Evolutionary conservation across 2,113 vertebrate species (phyloP).

Genomic region (Ondatra zibethicus): DNA sequence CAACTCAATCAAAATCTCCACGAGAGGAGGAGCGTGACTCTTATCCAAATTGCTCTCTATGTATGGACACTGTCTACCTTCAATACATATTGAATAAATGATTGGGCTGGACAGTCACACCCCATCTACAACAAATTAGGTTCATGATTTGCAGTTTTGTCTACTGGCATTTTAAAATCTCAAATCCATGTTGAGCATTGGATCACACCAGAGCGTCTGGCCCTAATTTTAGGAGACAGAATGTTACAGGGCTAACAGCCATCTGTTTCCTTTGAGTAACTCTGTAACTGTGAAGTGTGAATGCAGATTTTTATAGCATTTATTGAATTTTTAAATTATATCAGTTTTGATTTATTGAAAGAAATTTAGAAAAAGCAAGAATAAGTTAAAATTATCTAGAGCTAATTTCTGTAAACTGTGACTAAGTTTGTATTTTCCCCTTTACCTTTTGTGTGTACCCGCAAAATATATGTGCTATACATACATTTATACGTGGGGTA

Average conservation of each 20-base stretch:
- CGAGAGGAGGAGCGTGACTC: rapidly evolving
- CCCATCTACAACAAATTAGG: not conserved
- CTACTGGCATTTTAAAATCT: constrained; percentile 73
- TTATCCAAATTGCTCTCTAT: not conserved
- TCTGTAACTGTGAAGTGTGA: constrained; percentile 78
- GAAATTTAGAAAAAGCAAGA: constrained; percentile 8
- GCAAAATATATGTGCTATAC: not conserved
- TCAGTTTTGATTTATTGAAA: constrained; percentile 57
- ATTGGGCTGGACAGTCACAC: not conserved
- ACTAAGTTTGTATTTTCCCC: constrained; percentile 5
- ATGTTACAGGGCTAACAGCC: constrained; percentile 74
- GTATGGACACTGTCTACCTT: not conserved
- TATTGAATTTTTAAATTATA: constrained; percentile 56
- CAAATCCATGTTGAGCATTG: constrained; percentile 70
- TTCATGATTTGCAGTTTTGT: constrained; percentile 63
- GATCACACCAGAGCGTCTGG: constrained; percentile 63
- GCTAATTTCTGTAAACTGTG: not conserved
- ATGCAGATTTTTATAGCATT: constrained; percentile 73
- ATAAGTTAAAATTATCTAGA: constrained; percentile 41
- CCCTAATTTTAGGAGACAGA: constrained; percentile 79
- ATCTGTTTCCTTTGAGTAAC: constrained; percentile 83
- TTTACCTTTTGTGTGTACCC: not conserved
- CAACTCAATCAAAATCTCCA: not conserved
- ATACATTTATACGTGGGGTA: not conserved
- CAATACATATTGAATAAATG: not conserved